Base-by-base conservation (phyloP, 2,797 vertebrate species). In the Aphelocoma californica region DNA sequence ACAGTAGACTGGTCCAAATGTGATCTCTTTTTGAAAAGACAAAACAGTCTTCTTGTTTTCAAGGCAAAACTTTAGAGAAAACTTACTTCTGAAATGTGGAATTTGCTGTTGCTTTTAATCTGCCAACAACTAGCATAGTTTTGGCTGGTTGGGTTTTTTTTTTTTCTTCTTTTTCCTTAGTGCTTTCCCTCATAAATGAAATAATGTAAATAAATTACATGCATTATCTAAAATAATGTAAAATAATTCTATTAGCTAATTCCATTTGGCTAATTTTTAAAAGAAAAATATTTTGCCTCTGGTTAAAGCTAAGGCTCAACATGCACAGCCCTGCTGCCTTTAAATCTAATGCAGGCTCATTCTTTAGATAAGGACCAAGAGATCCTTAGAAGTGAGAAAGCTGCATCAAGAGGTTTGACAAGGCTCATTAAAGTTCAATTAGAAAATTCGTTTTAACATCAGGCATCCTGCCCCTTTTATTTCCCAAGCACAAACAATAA, bases 351-450 rank as follows among this genome's bases (percentile, higher is more conserved):
- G 74, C 19, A 47, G 12, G 11, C 40, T 77, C 5, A 3, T 65
- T 74, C 53, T 79, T 73, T 50, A 73, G 40, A 17, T 25, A 64
- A 44, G 47, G 34, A 40, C 57, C 44, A 34, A 71, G 74, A 67
- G 54, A 89, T 81, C 81, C 86, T 67, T 65, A 19, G 38, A 60
- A 75, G 42, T n/a, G 47, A 92, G 74, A 83, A 69, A 85, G 40
- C 61, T 80, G 24, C 44, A 19, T 44, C 72, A 86, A 48, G 54
- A 51, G 47, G 19, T 65, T 91, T 75, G 45, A 57, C 53, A 62
- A 82, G 56, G 32, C 73, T 92, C 74, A 70, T 90, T 93, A 70
- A 92, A 85, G 38, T 69, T 65, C 79, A 88, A 69, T 90, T 78
- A 89, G 71, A 71, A 85, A 83, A 91, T 85, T 64, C 2, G 2